Evolutionary conservation across 2,797 vertebrate species (phyloP).

Genomic region (Aulostomus chinensis): DNA sequence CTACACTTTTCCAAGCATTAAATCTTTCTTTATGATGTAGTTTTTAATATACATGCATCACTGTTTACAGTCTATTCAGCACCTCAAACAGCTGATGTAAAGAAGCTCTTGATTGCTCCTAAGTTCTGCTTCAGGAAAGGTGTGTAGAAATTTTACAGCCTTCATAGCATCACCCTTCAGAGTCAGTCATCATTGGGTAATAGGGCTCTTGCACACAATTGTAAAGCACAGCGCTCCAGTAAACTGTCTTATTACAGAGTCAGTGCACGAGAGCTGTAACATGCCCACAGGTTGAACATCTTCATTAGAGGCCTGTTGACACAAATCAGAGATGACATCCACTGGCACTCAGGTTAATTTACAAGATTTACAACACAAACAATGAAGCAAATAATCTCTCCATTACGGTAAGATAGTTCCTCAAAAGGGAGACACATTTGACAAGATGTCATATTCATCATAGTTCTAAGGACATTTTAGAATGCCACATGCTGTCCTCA

Average conservation of each 20-base stretch:
- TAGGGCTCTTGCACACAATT: too few relatives aligned
- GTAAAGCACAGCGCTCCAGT: constrained; percentile 4
- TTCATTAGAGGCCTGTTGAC: constrained; percentile 68
- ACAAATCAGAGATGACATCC: constrained; percentile 62
- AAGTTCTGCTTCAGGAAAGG: not conserved
- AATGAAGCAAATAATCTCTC: constrained; percentile 56
- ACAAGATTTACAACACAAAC: constrained; percentile 67
- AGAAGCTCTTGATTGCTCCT: too few relatives aligned
- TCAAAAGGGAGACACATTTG: constrained; percentile 37
- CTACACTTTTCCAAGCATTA: too few relatives aligned
- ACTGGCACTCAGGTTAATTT: constrained; percentile 58
- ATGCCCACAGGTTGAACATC: constrained; percentile 56
- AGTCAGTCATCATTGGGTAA: too few relatives aligned
- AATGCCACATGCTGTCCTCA: constrained; percentile 21
- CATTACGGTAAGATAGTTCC: constrained; percentile 27
- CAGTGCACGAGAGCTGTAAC: constrained; percentile 18
- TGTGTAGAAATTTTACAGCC: not conserved
- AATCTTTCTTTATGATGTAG: too few relatives aligned
- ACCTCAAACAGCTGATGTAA: too few relatives aligned
- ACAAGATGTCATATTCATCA: constrained; percentile 40
- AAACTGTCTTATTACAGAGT: constrained; percentile 24
- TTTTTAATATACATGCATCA: too few relatives aligned
- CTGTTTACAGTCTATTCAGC: too few relatives aligned
- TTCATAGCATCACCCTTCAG: not conserved
- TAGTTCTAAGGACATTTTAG: constrained; percentile 32